These are phyloP conservation scores for Pavo muticus DNA, from an alignment of 2,113 vertebrate species.

Conservation along the genomic window DNA sequence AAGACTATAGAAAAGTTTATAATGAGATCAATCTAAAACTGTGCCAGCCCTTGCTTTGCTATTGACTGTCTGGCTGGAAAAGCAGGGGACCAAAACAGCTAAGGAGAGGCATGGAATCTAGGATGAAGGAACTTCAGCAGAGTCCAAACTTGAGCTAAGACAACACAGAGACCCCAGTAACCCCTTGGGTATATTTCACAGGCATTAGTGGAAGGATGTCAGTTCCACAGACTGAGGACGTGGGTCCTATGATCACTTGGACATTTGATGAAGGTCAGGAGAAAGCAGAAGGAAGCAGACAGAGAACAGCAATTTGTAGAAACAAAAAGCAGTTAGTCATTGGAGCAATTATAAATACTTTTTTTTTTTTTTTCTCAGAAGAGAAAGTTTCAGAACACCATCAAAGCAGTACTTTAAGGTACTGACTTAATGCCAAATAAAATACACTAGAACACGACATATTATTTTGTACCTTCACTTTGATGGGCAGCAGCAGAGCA, in stretches of 20 bases:
- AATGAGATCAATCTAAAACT: not conserved
- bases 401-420: not conserved
- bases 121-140: not conserved
- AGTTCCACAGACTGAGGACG: not conserved
- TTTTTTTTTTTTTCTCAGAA: not conserved
- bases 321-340: not conserved
- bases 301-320: not conserved
- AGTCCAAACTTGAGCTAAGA: not conserved
- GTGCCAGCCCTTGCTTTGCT: not conserved
- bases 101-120: not conserved
- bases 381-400: not conserved
- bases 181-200: not conserved
- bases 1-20: not conserved
- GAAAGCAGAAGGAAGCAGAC: not conserved
- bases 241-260: not conserved
- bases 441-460: not conserved
- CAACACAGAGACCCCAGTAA: accelerated
- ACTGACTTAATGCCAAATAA: accelerated
- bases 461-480: not conserved
- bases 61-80: not conserved
- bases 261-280: not conserved
- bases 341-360: not conserved
- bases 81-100: not conserved
- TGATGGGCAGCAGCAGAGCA: not conserved
- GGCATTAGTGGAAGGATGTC: not conserved